A percentile compares a stretch with the other conserved stretches of the same genome.
Evolutionary conservation across 2,113 vertebrate genomes (phyloP).

Genomic region (Gnathonemus echidnorhynchus): DNA sequence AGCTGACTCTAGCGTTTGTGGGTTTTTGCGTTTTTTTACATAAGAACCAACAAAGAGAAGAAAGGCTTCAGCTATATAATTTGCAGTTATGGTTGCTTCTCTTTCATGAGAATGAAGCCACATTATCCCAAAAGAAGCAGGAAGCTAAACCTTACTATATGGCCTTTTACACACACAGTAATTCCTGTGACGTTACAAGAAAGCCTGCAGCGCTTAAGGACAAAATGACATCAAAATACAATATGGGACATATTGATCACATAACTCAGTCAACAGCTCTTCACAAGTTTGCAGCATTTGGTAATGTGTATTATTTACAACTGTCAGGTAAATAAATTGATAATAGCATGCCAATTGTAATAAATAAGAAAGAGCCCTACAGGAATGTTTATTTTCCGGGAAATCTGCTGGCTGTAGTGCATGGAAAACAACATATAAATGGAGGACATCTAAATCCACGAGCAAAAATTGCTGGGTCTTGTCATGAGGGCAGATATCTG

Average conservation of each 20-base stretch:
- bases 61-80: neutral
- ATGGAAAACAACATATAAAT: neutral
- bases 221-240: neutral
- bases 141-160: neutral
- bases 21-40: neutral
- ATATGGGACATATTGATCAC: neutral
- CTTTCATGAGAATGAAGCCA: neutral
- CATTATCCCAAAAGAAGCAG: neutral
- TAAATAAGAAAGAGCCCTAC: neutral
- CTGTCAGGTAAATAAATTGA: neutral
- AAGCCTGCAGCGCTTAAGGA: neutral
- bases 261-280: neutral
- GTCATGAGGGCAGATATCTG: neutral
- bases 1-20: neutral
- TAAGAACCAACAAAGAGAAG: neutral
- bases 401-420: neutral
- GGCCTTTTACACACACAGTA: neutral
- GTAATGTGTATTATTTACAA: neutral
- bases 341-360: neutral
- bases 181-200: neutral
- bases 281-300: neutral
- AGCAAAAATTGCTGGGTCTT: neutral
- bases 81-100: neutral
- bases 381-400: neutral
- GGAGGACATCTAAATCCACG: neutral